Percentiles rank a stretch among this genome's conserved stretches.
Conservation (phyloP, 2,113 vertebrate species). For the Atherinomorus stipes region DNA sequence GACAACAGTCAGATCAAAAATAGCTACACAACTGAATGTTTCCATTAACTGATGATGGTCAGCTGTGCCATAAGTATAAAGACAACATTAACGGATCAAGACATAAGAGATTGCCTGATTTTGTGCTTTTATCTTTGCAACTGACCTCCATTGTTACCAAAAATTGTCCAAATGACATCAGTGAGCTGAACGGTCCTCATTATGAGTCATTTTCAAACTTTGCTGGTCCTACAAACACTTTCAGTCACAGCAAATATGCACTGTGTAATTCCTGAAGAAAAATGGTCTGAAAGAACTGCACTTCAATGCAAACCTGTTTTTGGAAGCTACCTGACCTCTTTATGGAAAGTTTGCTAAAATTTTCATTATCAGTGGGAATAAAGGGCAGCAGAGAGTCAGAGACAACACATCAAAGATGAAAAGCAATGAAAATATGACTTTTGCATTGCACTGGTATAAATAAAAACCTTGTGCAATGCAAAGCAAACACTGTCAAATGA, state of each 20-base stretch:
- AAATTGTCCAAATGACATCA: neutral
- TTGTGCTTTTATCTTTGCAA: neutral
- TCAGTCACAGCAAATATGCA: neutral
- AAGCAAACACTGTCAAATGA: neutral
- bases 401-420: neutral
- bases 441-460: neutral
- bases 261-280: no score
- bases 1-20: neutral
- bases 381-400: slow-evolving; percentile 1
- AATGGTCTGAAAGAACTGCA: neutral
- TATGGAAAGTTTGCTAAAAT: neutral
- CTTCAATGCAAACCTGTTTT: neutral
- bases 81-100: neutral
- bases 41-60: neutral
- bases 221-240: neutral
- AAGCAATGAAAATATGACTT: neutral
- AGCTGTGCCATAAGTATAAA: neutral
- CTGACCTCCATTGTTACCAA: neutral
- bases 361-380: neutral
- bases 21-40: neutral
- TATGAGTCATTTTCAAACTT: neutral
- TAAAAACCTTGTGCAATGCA: neutral
- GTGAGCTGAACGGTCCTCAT: neutral
- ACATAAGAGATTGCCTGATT: neutral
- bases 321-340: neutral